Percentiles rank a stretch among this genome's conserved stretches.
Evolutionary conservation across 2,888 invertebrate species (phyloP).

Genomic region (Camptogramma bilineatum): DNA sequence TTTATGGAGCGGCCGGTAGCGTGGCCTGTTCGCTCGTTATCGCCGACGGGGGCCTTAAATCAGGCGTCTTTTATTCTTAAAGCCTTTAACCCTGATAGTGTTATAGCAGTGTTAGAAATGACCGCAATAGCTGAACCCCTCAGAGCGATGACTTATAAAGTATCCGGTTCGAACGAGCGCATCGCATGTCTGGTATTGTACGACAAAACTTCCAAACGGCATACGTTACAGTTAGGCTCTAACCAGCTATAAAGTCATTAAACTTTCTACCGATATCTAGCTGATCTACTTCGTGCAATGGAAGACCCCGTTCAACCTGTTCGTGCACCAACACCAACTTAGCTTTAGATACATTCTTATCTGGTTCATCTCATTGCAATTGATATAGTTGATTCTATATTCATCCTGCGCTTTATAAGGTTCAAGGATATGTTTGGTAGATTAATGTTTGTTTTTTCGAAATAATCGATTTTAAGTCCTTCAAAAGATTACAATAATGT

Average conservation of each 20-base stretch:
- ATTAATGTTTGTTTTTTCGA: conserved; percentile 28
- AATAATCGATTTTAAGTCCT: conserved; percentile 9
- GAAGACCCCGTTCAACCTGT: conserved; percentile 34
- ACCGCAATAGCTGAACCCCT: conserved; percentile 37
- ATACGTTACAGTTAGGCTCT: conserved; percentile 52
- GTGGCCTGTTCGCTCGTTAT: conserved; percentile 77
- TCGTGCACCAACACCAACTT: conserved; percentile 26
- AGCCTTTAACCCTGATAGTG: conserved; percentile 64
- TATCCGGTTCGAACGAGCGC: conserved; percentile 45
- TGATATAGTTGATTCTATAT: conserved; percentile 33
- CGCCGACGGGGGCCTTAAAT: conserved; percentile 77
- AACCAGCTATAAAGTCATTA: conserved; percentile 64
- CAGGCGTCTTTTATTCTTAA: conserved; percentile 75
- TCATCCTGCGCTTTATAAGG: conserved; percentile 45
- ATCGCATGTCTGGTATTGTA: conserved; percentile 52
- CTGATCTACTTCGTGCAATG: conserved; percentile 39
- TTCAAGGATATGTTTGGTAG: conserved; percentile 51
- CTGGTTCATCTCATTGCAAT: conserved; percentile 26
- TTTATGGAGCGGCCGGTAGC: conserved; percentile 75
- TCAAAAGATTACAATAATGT: conserved; percentile 10
- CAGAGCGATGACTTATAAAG: conserved; percentile 36
- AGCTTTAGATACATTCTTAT: conserved; percentile 19
- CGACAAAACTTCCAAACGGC: conserved; percentile 49
- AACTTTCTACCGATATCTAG: conserved; percentile 64
- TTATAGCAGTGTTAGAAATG: conserved; percentile 25